phyloP scores from a whole-genome alignment of 1,140 invertebrate species.

The Tyrophagus putrescentiae region DNA sequence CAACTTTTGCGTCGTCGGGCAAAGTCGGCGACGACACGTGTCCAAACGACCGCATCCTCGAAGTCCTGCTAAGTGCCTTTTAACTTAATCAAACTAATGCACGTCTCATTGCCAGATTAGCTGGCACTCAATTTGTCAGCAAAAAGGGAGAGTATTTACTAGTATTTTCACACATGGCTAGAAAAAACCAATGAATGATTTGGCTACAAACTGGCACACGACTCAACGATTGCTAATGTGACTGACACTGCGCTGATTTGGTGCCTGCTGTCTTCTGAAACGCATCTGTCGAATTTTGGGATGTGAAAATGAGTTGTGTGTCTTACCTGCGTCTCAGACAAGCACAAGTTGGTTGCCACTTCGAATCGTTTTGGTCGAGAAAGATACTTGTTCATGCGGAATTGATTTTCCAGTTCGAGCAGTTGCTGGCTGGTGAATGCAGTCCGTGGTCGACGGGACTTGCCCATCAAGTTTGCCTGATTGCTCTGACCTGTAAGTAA shows the following conservation, averaged over 20 bases:
- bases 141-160: neutral
- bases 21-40: neutral
- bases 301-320: conserved; percentile 1
- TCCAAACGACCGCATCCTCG: neutral
- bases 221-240: too few relatives aligned
- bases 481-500: conserved; percentile 38
- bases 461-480: conserved; percentile 69
- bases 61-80: neutral
- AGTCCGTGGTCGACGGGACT: conserved; percentile 84
- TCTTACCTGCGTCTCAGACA: conserved; percentile 91
- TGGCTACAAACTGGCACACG: too few relatives aligned
- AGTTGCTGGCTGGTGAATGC: conserved; percentile 97
- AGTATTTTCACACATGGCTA: too few relatives aligned
- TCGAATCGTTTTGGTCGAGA: conserved; percentile 95
- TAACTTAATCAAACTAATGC: conserved; percentile 16
- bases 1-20: too few relatives aligned
- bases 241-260: neutral
- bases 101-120: neutral
- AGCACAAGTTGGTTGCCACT: conserved; percentile 89
- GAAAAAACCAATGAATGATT: too few relatives aligned
- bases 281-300: neutral
- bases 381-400: conserved; percentile 95
- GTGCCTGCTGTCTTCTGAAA: neutral
- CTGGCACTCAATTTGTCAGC: conserved; percentile 2
- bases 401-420: conserved; percentile 92